These are phyloP conservation scores for Chaetodon trifascialis DNA, from an alignment of 2,113 vertebrate species.

Conservation along the genomic window DNA sequence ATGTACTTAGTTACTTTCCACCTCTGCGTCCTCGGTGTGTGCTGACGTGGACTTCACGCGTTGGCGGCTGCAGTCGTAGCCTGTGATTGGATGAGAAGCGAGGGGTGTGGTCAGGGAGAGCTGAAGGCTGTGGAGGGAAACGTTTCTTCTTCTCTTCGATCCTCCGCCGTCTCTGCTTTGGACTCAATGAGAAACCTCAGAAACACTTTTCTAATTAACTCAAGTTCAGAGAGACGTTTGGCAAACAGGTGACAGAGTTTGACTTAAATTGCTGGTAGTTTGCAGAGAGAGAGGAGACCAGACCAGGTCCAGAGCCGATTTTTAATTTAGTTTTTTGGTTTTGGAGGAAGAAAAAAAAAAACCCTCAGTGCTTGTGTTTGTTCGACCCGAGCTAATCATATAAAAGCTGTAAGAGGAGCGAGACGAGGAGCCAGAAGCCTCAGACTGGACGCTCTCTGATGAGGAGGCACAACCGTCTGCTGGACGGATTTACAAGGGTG, in stretches of 20 bases:
- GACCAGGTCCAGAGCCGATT: background rate
- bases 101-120: too few relatives aligned
- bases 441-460: conserved; percentile 28
- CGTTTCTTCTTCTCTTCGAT: background rate
- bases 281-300: background rate
- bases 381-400: background rate
- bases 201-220: background rate
- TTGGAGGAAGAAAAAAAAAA: background rate
- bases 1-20: too few relatives aligned
- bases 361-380: background rate
- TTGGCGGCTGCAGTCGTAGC: background rate
- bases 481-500: conserved; percentile 50
- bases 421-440: conserved; percentile 6
- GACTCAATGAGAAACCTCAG: too few relatives aligned
- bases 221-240: background rate
- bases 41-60: background rate
- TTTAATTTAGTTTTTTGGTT: background rate
- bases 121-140: background rate
- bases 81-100: background rate
- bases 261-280: background rate
- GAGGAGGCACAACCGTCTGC: conserved; percentile 43
- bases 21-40: too few relatives aligned
- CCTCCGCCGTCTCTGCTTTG: too few relatives aligned
- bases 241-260: background rate
- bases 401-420: background rate